A percentile compares a stretch with the other conserved stretches of the same genome.
These are phyloP conservation scores for Cerastis rubricosa DNA, from an alignment of 2,888 invertebrate genomes.

Conservation along the genomic window DNA sequence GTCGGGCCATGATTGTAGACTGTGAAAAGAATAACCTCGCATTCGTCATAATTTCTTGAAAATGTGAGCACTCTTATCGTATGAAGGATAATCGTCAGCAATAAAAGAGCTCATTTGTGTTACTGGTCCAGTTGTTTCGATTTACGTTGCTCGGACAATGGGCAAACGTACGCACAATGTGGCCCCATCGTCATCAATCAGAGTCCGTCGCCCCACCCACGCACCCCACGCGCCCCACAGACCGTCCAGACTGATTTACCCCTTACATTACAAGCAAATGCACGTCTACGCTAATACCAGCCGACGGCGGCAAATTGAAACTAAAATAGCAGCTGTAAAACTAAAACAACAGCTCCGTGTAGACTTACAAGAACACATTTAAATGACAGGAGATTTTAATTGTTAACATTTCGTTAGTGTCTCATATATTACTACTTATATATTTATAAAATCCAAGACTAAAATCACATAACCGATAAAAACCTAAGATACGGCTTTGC, in stretches of 20 bases:
- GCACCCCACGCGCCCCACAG: slow-evolving; percentile 73
- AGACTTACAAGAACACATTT: slow-evolving; percentile 34
- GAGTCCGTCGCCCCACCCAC: slow-evolving; percentile 75
- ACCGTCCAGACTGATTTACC: slow-evolving; percentile 73
- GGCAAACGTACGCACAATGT: slow-evolving; percentile 82
- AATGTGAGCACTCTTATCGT: slow-evolving; percentile 68
- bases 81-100: slow-evolving; percentile 77
- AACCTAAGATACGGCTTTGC: neutral
- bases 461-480: neutral
- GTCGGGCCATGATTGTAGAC: slow-evolving; percentile 1
- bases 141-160: slow-evolving; percentile 85
- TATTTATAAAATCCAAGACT: slow-evolving; percentile 15
- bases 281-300: slow-evolving; percentile 67
- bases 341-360: slow-evolving; percentile 47
- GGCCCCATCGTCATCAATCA: slow-evolving; percentile 86
- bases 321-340: slow-evolving; percentile 56
- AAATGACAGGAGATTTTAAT: neutral
- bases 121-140: slow-evolving; percentile 84
- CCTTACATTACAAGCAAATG: slow-evolving; percentile 77
- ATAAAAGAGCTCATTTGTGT: slow-evolving; percentile 82
- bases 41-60: slow-evolving; percentile 55
- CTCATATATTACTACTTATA: slow-evolving; percentile 15
- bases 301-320: slow-evolving; percentile 64
- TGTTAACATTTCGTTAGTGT: neutral
- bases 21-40: slow-evolving; percentile 12